phyloP scores from a whole-genome alignment of 1,140 invertebrate genomes.

The Lasaia peninsularis region DNA sequence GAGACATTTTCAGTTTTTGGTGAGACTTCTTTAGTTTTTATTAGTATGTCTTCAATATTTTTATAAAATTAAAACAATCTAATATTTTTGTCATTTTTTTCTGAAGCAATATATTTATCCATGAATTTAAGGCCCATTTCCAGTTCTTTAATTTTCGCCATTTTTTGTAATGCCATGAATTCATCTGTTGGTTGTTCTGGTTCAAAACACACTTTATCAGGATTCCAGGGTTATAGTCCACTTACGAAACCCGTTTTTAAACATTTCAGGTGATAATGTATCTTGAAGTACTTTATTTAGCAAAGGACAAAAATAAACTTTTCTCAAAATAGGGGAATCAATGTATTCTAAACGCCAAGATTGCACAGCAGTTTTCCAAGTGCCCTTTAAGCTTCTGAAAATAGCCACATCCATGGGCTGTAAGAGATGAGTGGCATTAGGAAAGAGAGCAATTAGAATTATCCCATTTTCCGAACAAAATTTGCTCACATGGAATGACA shows the following conservation, averaged over 20 bases:
- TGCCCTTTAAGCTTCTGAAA: slow-evolving; percentile 10
- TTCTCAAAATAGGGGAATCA: slow-evolving; percentile 15
- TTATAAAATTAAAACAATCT: slow-evolving; percentile 5
- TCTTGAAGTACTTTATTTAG: slow-evolving; percentile 18
- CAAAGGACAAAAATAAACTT: slow-evolving; percentile 20
- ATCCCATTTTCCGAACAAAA: slow-evolving; percentile 17
- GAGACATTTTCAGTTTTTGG: slow-evolving; percentile 5
- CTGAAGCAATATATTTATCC: slow-evolving; percentile 9
- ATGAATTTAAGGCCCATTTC: slow-evolving; percentile 4
- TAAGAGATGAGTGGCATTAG: slow-evolving; percentile 21
- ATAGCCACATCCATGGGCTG: slow-evolving; percentile 26
- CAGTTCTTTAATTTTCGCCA: slow-evolving; percentile 11
- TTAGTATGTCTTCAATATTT: slow-evolving; percentile 4
- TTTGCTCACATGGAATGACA: slow-evolving; percentile 15
- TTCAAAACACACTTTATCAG: slow-evolving; percentile 1
- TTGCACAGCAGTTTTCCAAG: slow-evolving; percentile 8
- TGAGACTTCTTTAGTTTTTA: slow-evolving; percentile 9
- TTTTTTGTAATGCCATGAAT: background rate
- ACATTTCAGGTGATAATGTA: slow-evolving; percentile 16
- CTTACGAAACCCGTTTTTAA: slow-evolving; percentile 14
- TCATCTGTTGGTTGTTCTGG: slow-evolving; percentile 5
- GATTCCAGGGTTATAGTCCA: background rate
- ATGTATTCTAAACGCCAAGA: slow-evolving; percentile 16
- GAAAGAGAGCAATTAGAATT: slow-evolving; percentile 7
- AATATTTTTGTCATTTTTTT: slow-evolving; percentile 1